phyloP scores from a whole-genome alignment of 2,113 vertebrate genomes.

The Irena cyanogastra region DNA sequence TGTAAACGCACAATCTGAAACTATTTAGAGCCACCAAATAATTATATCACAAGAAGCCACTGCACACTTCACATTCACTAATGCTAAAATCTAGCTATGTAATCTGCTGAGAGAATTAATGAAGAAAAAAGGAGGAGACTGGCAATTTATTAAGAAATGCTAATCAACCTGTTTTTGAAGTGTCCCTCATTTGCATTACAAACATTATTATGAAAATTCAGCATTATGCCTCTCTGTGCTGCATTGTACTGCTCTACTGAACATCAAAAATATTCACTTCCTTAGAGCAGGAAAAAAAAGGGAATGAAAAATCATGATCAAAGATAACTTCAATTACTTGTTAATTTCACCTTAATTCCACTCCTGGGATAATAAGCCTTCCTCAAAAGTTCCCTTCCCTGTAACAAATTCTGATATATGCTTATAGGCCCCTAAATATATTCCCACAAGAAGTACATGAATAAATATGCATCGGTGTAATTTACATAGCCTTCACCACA shows the following conservation, averaged over 20 bases:
- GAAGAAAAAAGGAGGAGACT: conserved; percentile 65
- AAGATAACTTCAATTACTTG: conserved; percentile 77
- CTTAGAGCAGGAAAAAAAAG: conserved; percentile 52
- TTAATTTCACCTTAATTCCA: conserved; percentile 80
- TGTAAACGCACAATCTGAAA: conserved; percentile 72
- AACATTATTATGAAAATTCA: conserved; percentile 80
- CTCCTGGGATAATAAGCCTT: conserved; percentile 71
- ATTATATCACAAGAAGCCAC: conserved; percentile 68
- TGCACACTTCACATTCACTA: conserved; percentile 52
- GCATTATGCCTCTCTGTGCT: conserved; percentile 65
- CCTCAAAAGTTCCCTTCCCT: conserved; percentile 65
- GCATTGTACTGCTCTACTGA: conserved; percentile 68
- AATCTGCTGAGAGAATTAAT: conserved; percentile 72
- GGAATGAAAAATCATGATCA: conserved; percentile 73
- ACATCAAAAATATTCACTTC: conserved; percentile 73
- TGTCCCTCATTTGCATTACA: conserved; percentile 87
- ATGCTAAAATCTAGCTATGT: conserved; percentile 65
- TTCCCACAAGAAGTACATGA: conserved; percentile 74
- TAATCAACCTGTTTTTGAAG: conserved; percentile 85
- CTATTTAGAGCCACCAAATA: conserved; percentile 72
- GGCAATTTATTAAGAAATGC: conserved; percentile 82
- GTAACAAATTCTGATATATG: conserved; percentile 67
- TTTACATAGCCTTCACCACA: conserved; percentile 70
- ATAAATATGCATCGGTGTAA: conserved; percentile 79
- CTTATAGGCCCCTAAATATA: conserved; percentile 70